Percentiles rank a stretch among this genome's conserved stretches.
Conservation (phyloP, 2,113 vertebrate genomes). For the Herpailurus yagouaroundi region DNA sequence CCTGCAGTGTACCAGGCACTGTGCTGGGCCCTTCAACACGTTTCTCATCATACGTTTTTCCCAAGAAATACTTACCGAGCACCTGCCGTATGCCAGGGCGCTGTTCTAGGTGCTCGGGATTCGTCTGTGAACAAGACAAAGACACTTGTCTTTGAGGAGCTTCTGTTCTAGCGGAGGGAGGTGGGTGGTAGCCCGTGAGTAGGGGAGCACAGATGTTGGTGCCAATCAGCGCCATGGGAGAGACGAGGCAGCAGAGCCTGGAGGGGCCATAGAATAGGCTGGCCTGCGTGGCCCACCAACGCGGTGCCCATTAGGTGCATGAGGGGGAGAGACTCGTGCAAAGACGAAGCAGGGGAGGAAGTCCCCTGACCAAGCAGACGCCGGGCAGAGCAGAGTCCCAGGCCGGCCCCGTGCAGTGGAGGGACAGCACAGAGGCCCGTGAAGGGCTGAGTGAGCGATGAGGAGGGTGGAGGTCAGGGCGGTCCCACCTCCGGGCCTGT, state of each 20-base stretch:
- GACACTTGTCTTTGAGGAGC: not conserved
- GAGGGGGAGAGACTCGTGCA: not conserved
- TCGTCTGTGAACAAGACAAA: not conserved
- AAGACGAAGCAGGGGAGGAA: not conserved
- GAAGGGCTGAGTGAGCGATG: fast-evolving
- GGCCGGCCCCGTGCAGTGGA: fast-evolving
- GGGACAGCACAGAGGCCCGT: not conserved
- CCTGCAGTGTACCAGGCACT: not conserved
- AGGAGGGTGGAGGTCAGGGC: fast-evolving
- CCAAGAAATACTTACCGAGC: not conserved
- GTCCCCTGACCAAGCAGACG: fast-evolving
- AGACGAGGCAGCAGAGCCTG: not conserved
- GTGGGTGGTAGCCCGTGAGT: not conserved
- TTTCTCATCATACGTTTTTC: not conserved
- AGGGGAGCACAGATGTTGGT: fast-evolving
- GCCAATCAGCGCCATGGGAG: fast-evolving
- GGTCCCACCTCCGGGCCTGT: not conserved
- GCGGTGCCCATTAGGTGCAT: not conserved
- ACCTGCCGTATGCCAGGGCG: not conserved
- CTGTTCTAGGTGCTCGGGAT: not conserved
- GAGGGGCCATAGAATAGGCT: fast-evolving
- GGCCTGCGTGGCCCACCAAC: fast-evolving
- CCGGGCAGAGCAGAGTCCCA: not conserved
- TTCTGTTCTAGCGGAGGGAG: not conserved
- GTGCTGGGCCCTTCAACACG: not conserved